Conservation (phyloP, 1,140 invertebrate genomes). For the Rhynchophorus ferrugineus region DNA sequence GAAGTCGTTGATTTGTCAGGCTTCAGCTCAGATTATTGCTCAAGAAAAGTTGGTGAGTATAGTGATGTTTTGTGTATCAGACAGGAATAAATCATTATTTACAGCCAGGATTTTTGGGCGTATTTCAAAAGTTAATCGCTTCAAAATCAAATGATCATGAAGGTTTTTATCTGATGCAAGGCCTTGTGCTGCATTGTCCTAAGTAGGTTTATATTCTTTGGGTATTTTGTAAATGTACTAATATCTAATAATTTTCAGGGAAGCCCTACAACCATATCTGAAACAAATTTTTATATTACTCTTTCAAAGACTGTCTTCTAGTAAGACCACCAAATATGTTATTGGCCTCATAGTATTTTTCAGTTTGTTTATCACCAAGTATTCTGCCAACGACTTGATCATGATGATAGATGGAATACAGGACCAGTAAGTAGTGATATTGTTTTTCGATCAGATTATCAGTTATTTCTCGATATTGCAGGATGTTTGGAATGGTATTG, state of each 20-base stretch:
- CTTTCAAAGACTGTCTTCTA: slow-evolving; percentile 84
- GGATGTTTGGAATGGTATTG: slow-evolving; percentile 91
- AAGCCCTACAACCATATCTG: slow-evolving; percentile 64
- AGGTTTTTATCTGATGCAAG: slow-evolving; percentile 86
- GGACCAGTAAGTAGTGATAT: slow-evolving; percentile 54
- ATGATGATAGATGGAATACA: slow-evolving; percentile 81
- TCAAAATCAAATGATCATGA: slow-evolving; percentile 95
- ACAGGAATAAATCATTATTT: slow-evolving; percentile 31
- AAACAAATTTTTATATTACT: slow-evolving; percentile 86
- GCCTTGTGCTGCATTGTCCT: slow-evolving; percentile 68
- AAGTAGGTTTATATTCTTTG: slow-evolving; percentile 41
- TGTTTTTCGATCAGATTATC: no score
- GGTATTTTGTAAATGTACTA: slow-evolving; percentile 11
- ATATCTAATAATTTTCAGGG: slow-evolving; percentile 42
- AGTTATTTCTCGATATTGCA: slow-evolving; percentile 43
- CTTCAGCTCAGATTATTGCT: slow-evolving; percentile 63
- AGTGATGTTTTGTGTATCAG: background rate
- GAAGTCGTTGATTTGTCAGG: slow-evolving; percentile 73
- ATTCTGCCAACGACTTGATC: slow-evolving; percentile 64
- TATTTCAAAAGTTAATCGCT: slow-evolving; percentile 94
- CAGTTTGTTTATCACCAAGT: slow-evolving; percentile 73
- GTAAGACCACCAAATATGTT: slow-evolving; percentile 91
- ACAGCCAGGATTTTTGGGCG: slow-evolving; percentile 78
- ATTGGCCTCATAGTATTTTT: slow-evolving; percentile 86
- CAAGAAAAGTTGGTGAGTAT: slow-evolving; percentile 39